Base-by-base conservation (phyloP, 2,888 invertebrate genomes). In the Xanthia icteritia region DNA sequence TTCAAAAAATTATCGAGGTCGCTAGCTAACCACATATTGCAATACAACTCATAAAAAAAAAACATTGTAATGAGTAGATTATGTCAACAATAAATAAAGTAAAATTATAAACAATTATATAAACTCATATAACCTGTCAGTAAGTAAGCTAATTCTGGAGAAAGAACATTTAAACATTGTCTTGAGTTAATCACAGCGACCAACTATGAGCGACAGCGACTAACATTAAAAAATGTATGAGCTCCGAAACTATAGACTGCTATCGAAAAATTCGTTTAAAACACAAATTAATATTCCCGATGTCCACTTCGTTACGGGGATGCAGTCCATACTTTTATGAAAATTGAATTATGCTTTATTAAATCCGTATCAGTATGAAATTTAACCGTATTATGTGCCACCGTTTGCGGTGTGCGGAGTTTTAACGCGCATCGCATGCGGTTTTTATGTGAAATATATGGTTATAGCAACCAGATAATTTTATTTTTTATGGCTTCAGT, bases 341-440 rank as follows among this genome's bases (percentile, higher is more conserved):
- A 87, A 89, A 89, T 90, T 82, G 76, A 90, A 88, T 90, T 83
- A 89, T 83, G 81, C 82, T 82, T 85, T 88, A 89, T 88, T 88
- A 84, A 88, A 90, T 86, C 81, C 74, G 85, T 87, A 85, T 81
- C 86, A 76, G 79, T 79, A 86, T 69, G 31, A 82, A 82, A 89
- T 82, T 84, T 77, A 76, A 85, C 77, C 61, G 70, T 82, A 86
- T 87, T 85, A 85, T 82, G 69, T 82, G 82, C 81, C 64, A 81
- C 76, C 80, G 81, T 68, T 69, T 78, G 87, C 67, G 81, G 84
- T 82, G 72, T 69, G 68, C 76, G 73, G 73, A 60, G 48, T 79
- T 79, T 71, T 72, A 76, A 76, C 60, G 63, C 79, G 67, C 39
- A 27, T 54, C 42, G 71, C 63, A 5, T 39, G 72, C 31, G 82